Base-by-base conservation (phyloP, 2,888 invertebrate species). In the Himalopsyche tibetana region DNA sequence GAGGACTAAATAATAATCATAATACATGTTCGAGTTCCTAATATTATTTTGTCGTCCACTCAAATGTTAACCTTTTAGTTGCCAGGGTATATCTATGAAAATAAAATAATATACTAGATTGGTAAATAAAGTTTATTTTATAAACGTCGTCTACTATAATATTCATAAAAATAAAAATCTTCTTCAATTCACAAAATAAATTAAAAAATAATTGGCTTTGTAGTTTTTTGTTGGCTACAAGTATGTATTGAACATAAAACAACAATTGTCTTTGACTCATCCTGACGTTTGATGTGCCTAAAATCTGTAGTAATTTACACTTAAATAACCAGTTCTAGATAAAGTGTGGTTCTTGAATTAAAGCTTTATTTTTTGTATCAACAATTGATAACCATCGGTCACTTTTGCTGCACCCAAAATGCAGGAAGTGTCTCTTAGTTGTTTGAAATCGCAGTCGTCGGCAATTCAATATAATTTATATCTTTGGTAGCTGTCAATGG, bases 341-440 rank as follows among this genome's bases (percentile, higher is more conserved):
- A 63, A 55, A 55, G 4, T 63, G 63, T 63, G 63, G 63, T 63
- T n/a, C 28, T 63, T 19, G 28, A 63, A 63, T 63, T 63, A 63
- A 63, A 63, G 6, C 28, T 19, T 19, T 4, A 15, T 19, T 3
- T 28, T 19, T 19, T 63, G 28, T 19, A 63, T 9, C 6, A 8
- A 19, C 63, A 63, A 63, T 11, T 63, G 8, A 19, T 9, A 19
- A 12, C 8, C 0, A 63, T 15, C 8, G 2, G 19, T 19, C 28
- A n/a, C 63, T 63, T 63, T 63, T 63, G 56, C 8, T 63, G 19
- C 63, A 28, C 2, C 8, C 8, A 63, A 63, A 19, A 63, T 63
- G 63, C 63, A 63, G 63, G 28, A 63, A 19, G 63, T 63, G 11
- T 28, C 28, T 19, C n/a, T 9, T 28, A 19, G 63, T 63, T n/a